Evolutionary conservation across 2,113 vertebrate genomes (phyloP).

Genomic region (Brachyhypopomus gauderio): DNA sequence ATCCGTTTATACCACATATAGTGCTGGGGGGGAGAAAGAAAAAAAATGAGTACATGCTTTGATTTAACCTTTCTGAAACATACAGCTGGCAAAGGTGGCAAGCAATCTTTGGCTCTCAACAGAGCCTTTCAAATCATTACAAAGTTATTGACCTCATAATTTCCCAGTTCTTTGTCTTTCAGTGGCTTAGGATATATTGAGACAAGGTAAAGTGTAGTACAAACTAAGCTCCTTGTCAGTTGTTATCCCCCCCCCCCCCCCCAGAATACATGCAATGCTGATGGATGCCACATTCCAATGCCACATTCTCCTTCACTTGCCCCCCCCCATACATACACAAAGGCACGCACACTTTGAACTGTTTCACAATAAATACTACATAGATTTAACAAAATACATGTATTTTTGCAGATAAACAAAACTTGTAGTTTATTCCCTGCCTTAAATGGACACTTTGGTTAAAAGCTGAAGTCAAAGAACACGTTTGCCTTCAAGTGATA

Average conservation of each 20-base stretch:
- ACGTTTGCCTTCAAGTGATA: not conserved
- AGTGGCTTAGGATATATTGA: not conserved
- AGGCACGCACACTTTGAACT: not conserved
- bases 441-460: not conserved
- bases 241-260: no score
- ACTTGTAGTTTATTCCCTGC: not conserved
- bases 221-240: no score
- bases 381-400: not conserved
- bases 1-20: not conserved
- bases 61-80: no score
- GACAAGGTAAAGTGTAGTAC: not conserved
- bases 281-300: not conserved
- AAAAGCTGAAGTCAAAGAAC: not conserved
- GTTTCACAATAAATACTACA: constrained; percentile 13
- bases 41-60: no score
- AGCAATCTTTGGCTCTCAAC: not conserved
- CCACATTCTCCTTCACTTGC: not conserved
- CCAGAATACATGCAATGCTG: no score
- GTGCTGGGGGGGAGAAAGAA: no score
- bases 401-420: not conserved
- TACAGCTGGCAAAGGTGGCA: no score
- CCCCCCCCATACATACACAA: not conserved
- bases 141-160: not conserved
- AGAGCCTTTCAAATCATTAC: not conserved
- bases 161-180: not conserved